A percentile compares a stretch with the other conserved stretches of the same genome.
Conservation (phyloP, 2,888 invertebrate species). For the Tenthredo notha region DNA sequence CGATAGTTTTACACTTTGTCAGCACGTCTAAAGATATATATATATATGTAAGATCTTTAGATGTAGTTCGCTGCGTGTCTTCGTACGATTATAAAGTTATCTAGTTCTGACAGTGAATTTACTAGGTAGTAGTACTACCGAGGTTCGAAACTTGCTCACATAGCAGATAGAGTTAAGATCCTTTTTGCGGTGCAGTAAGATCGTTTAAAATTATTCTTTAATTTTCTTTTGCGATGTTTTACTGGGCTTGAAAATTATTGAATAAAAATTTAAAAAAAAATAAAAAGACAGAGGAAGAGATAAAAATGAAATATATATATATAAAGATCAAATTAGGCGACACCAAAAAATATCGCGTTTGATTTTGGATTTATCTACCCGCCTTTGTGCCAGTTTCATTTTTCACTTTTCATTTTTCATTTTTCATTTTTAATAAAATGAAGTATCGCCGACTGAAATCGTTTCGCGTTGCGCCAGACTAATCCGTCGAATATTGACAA, state of each 20-base stretch:
- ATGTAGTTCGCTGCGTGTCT: conserved; percentile 1
- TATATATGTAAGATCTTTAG: neutral
- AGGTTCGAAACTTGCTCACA: neutral
- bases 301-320: neutral
- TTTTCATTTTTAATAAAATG: conserved; percentile 45
- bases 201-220: neutral
- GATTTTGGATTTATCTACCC: conserved; percentile 7
- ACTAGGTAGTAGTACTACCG: neutral
- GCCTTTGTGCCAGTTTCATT: neutral
- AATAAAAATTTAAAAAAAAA: neutral
- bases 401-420: conserved; percentile 8
- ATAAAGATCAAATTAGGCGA: neutral
- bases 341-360: conserved; percentile 13
- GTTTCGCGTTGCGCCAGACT: conserved; percentile 40
- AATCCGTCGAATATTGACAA: conserved; percentile 53
- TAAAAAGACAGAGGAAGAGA: too few species aligned
- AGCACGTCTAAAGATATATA: neutral
- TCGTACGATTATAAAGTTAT: conserved; percentile 26
- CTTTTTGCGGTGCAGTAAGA: neutral
- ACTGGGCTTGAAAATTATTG: neutral
- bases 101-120: conserved; percentile 11
- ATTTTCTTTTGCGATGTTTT: neutral
- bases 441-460: conserved; percentile 42
- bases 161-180: neutral
- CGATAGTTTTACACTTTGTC: conserved; percentile 26